Evolutionary conservation across 1,140 invertebrate genomes (phyloP), one percentile per base, ranked within the genome.

Genomic region (Trachymyrmex septentrionalis): DNA sequence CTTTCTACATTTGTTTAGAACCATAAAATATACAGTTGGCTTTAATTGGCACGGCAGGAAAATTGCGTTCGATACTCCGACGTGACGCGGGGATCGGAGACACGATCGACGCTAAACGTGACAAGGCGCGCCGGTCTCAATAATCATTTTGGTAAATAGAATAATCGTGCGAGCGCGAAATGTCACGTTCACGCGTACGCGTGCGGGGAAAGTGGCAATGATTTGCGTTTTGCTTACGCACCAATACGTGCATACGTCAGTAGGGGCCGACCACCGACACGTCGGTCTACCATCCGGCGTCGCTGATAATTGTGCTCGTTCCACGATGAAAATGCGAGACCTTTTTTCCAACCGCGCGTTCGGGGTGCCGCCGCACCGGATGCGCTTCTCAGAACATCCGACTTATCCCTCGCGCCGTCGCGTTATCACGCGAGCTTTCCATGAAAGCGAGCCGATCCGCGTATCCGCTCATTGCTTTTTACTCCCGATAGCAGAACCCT

Each of bases 371-470:
- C 27, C 30, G 30, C 76, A 44, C 80, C 78, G 85, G 80, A 84
- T 84, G 80, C 69, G 38, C 55, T 84, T 84, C 80, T 55, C 80
- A 84, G 80, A 84, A 84, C 80, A 24, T 75, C 64, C 69, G 80
- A 84, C 67, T 61, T 84, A 84, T 63, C 57, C 55, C 67, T 27
- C 80, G 66, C 38, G 69, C 67, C 21, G 80, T 53, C n/a, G 48
- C 69, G 67, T 84, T 84, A 84, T 84, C 80, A 84, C 69, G 80
- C 80, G 55, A 84, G 80, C 55, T 84, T 84, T 84, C 80, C 57
- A 57, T 63, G 80, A 84, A 82, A 82, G 78, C 78, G 78, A 82
- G 21, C 34, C 67, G 78, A 34, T n/a, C 53, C 55, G 30, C 80
- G 34, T 82, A 82, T 82, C 80, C 80, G 80, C 63, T 73, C 67